A percentile compares a stretch with the other conserved stretches of the same genome.
Evolutionary conservation across 2,113 vertebrate genomes (phyloP).

Genomic region (Gnathonemus echidnorhynchus): DNA sequence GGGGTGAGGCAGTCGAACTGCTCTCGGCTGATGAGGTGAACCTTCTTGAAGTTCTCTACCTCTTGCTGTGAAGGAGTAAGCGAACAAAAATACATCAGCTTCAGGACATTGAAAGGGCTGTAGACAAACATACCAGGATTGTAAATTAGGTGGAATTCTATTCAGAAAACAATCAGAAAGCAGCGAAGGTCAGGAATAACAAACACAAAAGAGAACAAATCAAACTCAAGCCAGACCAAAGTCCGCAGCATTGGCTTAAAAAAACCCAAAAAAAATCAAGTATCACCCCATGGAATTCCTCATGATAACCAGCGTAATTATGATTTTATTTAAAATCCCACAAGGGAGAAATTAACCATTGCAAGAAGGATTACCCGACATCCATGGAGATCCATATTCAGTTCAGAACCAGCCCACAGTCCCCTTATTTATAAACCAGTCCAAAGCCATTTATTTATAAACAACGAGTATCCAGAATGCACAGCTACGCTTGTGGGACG

Average conservation of each 20-base stretch:
- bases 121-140: background rate
- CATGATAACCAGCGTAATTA: background rate
- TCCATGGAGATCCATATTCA: slow-evolving; percentile 38
- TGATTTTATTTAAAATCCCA: background rate
- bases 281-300: background rate
- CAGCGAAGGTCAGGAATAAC: background rate
- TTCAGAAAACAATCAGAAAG: background rate
- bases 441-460: slow-evolving; percentile 47
- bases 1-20: slow-evolving; percentile 95
- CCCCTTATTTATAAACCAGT: background rate
- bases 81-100: background rate
- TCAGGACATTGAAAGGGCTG: background rate
- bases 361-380: background rate
- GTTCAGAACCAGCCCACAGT: background rate
- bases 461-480: slow-evolving; percentile 33
- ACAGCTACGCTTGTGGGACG: slow-evolving; percentile 29
- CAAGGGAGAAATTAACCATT: background rate
- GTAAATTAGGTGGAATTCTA: background rate
- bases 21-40: slow-evolving; percentile 95
- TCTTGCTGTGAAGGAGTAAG: slow-evolving; percentile 76
- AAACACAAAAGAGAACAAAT: background rate
- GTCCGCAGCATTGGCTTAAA: background rate
- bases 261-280: background rate
- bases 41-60: slow-evolving; percentile 99
- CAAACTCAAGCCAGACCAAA: background rate